Percentiles rank a stretch among this genome's conserved stretches.
These are phyloP conservation scores for Rhinopomastus cyanomelas DNA, from an alignment of 2,113 vertebrate species.

Conservation along the genomic window DNA sequence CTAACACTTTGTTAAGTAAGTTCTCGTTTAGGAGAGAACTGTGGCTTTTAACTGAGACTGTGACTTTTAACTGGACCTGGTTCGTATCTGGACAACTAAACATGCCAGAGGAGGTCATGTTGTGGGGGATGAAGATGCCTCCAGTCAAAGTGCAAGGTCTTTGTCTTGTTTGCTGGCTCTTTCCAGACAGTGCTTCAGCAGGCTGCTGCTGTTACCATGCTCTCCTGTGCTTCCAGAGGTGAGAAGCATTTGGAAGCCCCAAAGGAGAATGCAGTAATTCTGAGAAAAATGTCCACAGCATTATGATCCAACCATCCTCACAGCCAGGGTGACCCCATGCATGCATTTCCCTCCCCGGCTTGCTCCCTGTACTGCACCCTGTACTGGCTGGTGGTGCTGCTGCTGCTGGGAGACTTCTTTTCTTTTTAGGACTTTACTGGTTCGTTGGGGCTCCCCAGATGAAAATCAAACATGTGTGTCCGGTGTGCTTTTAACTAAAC, in stretches of 20 bases:
- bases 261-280: background rate
- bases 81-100: background rate
- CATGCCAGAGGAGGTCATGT: background rate
- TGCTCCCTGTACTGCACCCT: rapidly evolving
- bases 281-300: background rate
- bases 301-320: background rate
- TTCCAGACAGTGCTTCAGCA: background rate
- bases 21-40: background rate
- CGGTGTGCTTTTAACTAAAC: slow-evolving; percentile 55
- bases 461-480: slow-evolving; percentile 42
- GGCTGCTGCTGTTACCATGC: background rate
- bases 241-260: background rate
- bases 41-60: background rate
- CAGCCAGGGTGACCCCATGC: rapidly evolving
- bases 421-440: background rate
- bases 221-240: background rate
- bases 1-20: background rate
- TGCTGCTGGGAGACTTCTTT: background rate
- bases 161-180: background rate
- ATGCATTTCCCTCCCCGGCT: background rate
- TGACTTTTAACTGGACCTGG: background rate
- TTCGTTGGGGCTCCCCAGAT: background rate
- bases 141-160: background rate
- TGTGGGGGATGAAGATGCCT: background rate
- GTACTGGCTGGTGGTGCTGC: background rate